phyloP scores from a whole-genome alignment of 1,140 invertebrate genomes.

The Pygmarrhopalites habei region DNA sequence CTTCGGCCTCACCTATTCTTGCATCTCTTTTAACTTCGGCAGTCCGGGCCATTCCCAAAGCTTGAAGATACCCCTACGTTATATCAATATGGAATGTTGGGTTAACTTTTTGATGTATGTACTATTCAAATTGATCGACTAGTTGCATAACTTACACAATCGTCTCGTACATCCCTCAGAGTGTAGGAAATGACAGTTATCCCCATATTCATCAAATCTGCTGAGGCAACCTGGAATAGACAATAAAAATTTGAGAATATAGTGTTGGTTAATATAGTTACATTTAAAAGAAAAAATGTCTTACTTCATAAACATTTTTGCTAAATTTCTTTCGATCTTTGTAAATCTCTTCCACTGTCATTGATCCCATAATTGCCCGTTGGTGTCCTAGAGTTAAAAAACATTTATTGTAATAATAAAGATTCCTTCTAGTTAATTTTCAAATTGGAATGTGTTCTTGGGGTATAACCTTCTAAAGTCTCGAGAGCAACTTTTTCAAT shows the following conservation, averaged over 20 bases:
- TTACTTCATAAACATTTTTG: slow-evolving; percentile 92
- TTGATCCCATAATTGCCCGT: slow-evolving; percentile 95
- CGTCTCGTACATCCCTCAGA: slow-evolving; percentile 93
- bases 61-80: slow-evolving; percentile 93
- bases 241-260: no score
- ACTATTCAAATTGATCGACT: no score
- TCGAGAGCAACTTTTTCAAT: slow-evolving; percentile 69
- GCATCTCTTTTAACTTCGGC: slow-evolving; percentile 95
- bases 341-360: slow-evolving; percentile 99
- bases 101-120: no score
- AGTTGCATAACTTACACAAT: no score
- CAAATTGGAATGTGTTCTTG: no score
- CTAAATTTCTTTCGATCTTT: slow-evolving; percentile 98
- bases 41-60: slow-evolving; percentile 88
- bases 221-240: no score
- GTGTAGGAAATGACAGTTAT: slow-evolving; percentile 98
- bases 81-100: no score
- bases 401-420: no score
- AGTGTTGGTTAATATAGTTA: no score
- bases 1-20: slow-evolving; percentile 91
- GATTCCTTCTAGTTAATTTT: no score
- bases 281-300: no score
- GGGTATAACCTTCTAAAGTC: slow-evolving; percentile 92
- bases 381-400: no score
- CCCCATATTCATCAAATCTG: slow-evolving; percentile 95